Evolutionary conservation across 2,797 vertebrate species (phyloP).

Genomic region (Mareca penelope): DNA sequence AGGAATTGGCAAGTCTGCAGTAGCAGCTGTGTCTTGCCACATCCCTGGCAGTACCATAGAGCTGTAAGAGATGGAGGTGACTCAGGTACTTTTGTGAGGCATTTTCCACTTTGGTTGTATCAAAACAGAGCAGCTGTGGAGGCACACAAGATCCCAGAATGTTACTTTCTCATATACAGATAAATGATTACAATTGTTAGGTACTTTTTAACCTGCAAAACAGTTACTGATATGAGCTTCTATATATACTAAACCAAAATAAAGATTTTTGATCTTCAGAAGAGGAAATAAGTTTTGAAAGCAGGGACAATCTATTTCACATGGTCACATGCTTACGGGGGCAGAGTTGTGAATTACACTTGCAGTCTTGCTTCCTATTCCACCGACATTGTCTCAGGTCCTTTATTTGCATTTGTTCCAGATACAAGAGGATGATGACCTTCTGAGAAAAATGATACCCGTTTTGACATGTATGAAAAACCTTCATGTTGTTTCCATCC

Average conservation of each 20-base stretch:
- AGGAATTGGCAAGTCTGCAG: constrained; percentile 17
- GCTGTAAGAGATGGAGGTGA: not conserved
- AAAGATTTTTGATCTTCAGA: not conserved
- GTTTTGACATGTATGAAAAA: not conserved
- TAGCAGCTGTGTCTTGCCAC: constrained; percentile 47
- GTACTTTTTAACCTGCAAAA: not conserved
- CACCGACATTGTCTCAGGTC: fast-evolving
- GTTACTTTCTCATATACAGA: not conserved
- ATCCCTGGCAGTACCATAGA: not conserved
- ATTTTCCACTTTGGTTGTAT: not conserved
- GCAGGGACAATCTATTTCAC: not conserved
- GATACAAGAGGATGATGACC: not conserved
- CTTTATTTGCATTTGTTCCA: not conserved
- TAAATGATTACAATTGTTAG: not conserved
- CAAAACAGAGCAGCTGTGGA: not conserved
- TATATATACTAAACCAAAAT: not conserved
- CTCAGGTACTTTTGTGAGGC: not conserved
- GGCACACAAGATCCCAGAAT: not conserved
- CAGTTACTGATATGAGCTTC: not conserved
- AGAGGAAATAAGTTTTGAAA: not conserved
- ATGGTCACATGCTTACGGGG: not conserved
- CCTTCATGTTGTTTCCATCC: not conserved
- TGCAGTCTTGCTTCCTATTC: not conserved
- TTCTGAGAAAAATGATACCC: not conserved
- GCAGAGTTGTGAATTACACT: not conserved